These are phyloP conservation scores for Oxyura jamaicensis DNA, from an alignment of 2,113 vertebrate species.

Conservation along the genomic window DNA sequence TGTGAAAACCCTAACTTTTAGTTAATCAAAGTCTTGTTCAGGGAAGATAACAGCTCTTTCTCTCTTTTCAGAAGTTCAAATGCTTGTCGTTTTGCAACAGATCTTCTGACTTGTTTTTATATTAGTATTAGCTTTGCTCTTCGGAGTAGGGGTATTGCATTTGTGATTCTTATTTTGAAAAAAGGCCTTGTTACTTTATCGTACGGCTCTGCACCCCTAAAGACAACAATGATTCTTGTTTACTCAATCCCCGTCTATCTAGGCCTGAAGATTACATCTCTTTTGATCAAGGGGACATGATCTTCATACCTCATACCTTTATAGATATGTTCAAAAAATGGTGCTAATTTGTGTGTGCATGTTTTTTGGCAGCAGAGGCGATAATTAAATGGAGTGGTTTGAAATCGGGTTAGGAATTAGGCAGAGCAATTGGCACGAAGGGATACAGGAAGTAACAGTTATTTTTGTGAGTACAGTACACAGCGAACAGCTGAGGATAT, in stretches of 20 bases:
- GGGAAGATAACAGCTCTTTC: not conserved
- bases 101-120: not conserved
- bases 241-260: not conserved
- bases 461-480: accelerated
- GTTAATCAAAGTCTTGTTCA: not conserved
- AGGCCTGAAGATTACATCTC: not conserved
- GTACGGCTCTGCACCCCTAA: not conserved
- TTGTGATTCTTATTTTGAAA: not conserved
- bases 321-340: not conserved
- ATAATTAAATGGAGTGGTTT: not conserved
- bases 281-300: not conserved
- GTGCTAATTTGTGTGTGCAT: not conserved
- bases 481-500: not conserved
- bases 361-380: not conserved
- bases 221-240: not conserved
- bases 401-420: not conserved
- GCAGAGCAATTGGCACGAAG: not conserved
- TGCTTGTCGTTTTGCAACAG: not conserved
- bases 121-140: not conserved
- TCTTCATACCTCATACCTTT: not conserved
- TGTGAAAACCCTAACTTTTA: not conserved
- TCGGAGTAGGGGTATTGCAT: not conserved
- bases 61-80: not conserved
- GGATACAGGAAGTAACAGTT: not conserved
- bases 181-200: not conserved